Percentiles rank a stretch among this genome's conserved stretches.
Evolutionary conservation across 2,888 invertebrate genomes (phyloP).

Genomic region (Suillia variegata): DNA sequence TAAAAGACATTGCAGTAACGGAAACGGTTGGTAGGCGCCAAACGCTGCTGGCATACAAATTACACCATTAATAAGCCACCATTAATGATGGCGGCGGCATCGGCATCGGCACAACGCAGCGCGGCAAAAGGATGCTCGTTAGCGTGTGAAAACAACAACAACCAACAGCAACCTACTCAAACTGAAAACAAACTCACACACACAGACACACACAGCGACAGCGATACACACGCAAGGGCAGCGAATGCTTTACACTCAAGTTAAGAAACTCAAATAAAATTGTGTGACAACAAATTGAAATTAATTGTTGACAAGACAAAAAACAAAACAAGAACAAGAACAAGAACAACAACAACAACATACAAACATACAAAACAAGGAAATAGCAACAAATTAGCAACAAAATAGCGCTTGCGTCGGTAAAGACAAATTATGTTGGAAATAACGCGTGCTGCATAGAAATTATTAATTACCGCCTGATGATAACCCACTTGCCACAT

Average conservation of each 20-base stretch:
- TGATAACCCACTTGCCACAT: no score
- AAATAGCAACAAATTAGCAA: no score
- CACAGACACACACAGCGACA: no score
- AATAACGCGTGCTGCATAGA: slow-evolving; percentile 6
- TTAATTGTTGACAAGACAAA: not conserved
- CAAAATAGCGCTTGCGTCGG: no score
- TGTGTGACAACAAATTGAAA: not conserved
- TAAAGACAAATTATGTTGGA: not conserved
- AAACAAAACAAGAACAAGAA: not conserved
- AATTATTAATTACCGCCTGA: slow-evolving; percentile 5
- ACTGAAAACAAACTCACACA: slow-evolving; percentile 4
- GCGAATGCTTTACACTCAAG: slow-evolving; percentile 9
- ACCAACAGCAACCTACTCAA: slow-evolving; percentile 13
- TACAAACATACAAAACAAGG: no score
- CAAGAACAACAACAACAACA: not conserved
- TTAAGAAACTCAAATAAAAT: slow-evolving; percentile 1
- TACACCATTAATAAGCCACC: no score
- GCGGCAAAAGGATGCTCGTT: not conserved
- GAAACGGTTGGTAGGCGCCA: no score
- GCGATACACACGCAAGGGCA: no score
- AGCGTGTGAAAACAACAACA: slow-evolving; percentile 33
- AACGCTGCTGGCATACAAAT: no score
- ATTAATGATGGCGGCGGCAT: no score
- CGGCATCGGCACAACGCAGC: no score
- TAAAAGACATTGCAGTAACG: no score